A percentile compares a stretch with the other conserved stretches of the same genome.
phyloP scores from a whole-genome alignment of 2,797 vertebrate genomes.

The Geotrypetes seraphini region DNA sequence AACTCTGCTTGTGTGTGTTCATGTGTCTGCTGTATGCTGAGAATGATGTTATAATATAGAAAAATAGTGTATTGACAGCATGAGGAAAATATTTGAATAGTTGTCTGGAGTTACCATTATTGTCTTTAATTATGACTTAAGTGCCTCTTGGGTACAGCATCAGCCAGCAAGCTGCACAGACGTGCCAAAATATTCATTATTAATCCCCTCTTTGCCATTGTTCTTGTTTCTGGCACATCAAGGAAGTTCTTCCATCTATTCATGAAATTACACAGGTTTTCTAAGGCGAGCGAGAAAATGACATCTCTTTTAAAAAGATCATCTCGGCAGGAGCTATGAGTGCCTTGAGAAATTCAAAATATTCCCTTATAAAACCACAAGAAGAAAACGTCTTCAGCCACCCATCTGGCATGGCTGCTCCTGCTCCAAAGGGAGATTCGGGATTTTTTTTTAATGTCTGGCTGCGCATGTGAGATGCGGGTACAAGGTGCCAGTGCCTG shows the following conservation, averaged over 20 bases:
- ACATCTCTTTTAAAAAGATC: constrained; percentile 25
- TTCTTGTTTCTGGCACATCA: constrained; percentile 40
- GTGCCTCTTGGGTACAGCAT: constrained; percentile 50
- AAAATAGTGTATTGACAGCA: constrained; percentile 39
- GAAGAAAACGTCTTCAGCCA: constrained; percentile 8
- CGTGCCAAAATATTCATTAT: constrained; percentile 54
- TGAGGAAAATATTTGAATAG: constrained; percentile 51
- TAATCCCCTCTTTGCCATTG: constrained; percentile 48
- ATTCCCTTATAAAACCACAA: constrained; percentile 7
- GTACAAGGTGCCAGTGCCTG: too few species aligned
- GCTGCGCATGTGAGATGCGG: too few species aligned
- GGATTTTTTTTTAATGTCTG: too few species aligned
- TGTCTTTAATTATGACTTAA: constrained; percentile 55
- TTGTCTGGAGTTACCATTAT: constrained; percentile 54
- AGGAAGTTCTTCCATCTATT: constrained; percentile 28
- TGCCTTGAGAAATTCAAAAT: constrained; percentile 11
- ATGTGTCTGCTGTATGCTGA: constrained; percentile 5
- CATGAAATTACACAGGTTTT: constrained; percentile 36
- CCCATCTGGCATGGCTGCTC: fast-evolving
- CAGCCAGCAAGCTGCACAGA: constrained; percentile 44
- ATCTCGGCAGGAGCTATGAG: constrained; percentile 10
- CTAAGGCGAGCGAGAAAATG: constrained; percentile 28
- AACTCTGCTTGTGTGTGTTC: too few species aligned
- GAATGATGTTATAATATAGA: constrained; percentile 43
- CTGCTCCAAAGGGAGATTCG: too few species aligned